Conservation (phyloP, 2,888 invertebrate species). For the Meganola albula region DNA sequence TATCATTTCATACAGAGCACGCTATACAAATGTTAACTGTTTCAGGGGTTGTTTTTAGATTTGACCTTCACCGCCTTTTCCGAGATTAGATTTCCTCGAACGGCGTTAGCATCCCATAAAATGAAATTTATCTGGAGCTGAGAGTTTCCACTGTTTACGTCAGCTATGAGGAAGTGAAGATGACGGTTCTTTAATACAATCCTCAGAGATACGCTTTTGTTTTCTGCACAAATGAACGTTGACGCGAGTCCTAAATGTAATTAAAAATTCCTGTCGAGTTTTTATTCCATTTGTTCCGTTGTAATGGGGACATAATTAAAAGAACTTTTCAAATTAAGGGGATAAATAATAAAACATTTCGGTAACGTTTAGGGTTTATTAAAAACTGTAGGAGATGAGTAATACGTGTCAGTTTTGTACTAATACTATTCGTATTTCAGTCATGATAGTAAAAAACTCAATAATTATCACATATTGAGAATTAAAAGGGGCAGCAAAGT, state of each 20-base stretch:
- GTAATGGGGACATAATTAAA: slow-evolving; percentile 29
- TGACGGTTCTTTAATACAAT: slow-evolving; percentile 44
- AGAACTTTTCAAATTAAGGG: slow-evolving; percentile 23
- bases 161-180: slow-evolving; percentile 40
- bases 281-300: slow-evolving; percentile 28
- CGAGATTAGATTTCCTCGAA: slow-evolving; percentile 28
- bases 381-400: slow-evolving; percentile 11
- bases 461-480: too few species aligned
- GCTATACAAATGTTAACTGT: slow-evolving; percentile 15
- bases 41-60: slow-evolving; percentile 6
- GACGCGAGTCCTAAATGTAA: slow-evolving; percentile 40
- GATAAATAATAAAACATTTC: slow-evolving; percentile 13
- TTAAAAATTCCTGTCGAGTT: slow-evolving; percentile 42
- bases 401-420: too few species aligned
- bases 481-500: too few species aligned
- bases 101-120: slow-evolving; percentile 26
- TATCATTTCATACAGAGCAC: too few species aligned
- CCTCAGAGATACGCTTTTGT: slow-evolving; percentile 51
- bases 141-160: slow-evolving; percentile 50
- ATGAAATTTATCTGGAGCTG: slow-evolving; percentile 24
- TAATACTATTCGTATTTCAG: slow-evolving; percentile 16
- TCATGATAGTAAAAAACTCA: slow-evolving; percentile 7
- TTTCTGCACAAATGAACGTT: slow-evolving; percentile 41
- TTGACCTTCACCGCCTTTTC: slow-evolving; percentile 12
- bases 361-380: slow-evolving; percentile 14